Evolutionary conservation across 2,888 invertebrate genomes (phyloP), one percentile per base, ranked within the genome.

Genomic region (Drosophila lacicola): DNA sequence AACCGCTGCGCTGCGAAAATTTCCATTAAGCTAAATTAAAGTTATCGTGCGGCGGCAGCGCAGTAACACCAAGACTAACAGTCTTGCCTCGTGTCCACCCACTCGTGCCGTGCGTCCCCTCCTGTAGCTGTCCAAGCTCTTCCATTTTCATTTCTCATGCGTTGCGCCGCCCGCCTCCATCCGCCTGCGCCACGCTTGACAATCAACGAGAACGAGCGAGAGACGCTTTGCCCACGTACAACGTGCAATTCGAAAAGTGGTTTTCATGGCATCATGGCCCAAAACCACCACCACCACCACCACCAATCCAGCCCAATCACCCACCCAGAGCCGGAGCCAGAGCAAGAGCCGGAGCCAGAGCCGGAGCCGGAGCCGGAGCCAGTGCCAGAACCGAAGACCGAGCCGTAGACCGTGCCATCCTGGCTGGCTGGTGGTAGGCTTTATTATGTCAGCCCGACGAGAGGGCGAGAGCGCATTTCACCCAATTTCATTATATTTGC

Each of bases 401-500:
- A 47, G 51, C 42, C 53, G 10, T 47, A 54, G 68, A 44, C 36
- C 58, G 54, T 58, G 42, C 72, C 66, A 70, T 70, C 82, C 87
- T 56, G 60, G 56, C 70, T 36, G 65, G 50, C 36, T 66, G 70
- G 70, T 78, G 78, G 83, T 83, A 88, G 83, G 83, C 81, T 90
- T 88, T 88, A 90, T 90, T 88, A 88, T 90, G 90, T 85, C 88
- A 88, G 90, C 71, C 74, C 75, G 57, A 46, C 54, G 53, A 34
- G 57, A 49, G 55, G 39, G 64, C 29, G 66, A 66, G 70, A 66
- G 64, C 68, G 75, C 84, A 84, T 89, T 89, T 89, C 88, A 90
- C 88, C 88, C 88, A 89, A 89, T 89, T 89, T 89, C 88, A 90
- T 90, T 89, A 89, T 89, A 82, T 88, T 88, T 86, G 76, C 90